Evolutionary conservation across 1,140 invertebrate species (phyloP).

Genomic region (Drosophila melanica): DNA sequence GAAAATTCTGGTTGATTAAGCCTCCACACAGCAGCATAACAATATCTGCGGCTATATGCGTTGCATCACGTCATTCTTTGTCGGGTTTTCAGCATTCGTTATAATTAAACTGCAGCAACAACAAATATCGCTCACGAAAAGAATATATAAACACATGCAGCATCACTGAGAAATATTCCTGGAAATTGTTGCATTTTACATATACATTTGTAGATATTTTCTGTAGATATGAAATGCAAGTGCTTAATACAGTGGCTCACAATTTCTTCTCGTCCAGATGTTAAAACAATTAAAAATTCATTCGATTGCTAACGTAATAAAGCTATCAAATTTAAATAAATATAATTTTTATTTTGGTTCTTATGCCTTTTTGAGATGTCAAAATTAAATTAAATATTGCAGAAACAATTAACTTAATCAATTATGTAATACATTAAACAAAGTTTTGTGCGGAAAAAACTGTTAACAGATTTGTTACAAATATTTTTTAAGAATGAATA

Average conservation of each 20-base stretch:
- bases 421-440: no score
- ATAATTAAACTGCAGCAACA: constrained; percentile 73
- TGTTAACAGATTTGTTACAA: no score
- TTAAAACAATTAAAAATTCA: no score
- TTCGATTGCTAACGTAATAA: no score
- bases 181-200: constrained; percentile 30
- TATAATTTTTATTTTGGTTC: no score
- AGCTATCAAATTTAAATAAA: no score
- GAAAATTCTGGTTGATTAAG: constrained; percentile 5
- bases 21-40: constrained; percentile 24
- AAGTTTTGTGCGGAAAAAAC: no score
- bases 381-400: no score
- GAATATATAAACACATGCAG: constrained; percentile 21
- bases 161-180: constrained; percentile 41
- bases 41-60: constrained; percentile 45
- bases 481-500: no score
- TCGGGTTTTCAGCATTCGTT: constrained; percentile 51
- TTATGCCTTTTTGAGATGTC: no score
- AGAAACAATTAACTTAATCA: no score
- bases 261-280: no score
- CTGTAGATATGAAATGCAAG: constrained; percentile 6
- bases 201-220: constrained; percentile 2
- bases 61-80: constrained; percentile 74
- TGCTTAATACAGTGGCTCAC: constrained; percentile 1
- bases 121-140: constrained; percentile 8